Evolutionary conservation across 2,113 vertebrate genomes (phyloP).

Genomic region (Seriola quinqueradiata): DNA sequence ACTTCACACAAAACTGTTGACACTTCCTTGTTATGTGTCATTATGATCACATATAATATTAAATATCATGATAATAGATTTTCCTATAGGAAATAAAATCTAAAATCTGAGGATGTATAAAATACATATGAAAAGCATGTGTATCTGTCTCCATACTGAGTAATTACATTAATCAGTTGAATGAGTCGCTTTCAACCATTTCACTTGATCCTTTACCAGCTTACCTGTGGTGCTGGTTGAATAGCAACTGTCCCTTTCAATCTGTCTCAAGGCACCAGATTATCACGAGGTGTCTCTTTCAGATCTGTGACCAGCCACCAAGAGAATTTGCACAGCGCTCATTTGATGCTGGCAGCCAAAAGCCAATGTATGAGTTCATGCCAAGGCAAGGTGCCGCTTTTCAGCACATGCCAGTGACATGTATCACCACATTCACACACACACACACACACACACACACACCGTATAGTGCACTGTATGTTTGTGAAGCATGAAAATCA

Average conservation of each 20-base stretch:
- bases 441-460: no score
- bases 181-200: background rate
- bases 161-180: background rate
- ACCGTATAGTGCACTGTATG: background rate
- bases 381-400: conserved; percentile 53
- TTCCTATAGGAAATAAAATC: no score
- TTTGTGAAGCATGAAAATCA: conserved; percentile 15
- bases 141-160: no score
- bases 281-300: conserved; percentile 13
- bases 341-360: conserved; percentile 47
- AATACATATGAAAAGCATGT: background rate
- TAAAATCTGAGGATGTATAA: no score
- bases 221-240: background rate
- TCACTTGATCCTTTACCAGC: background rate
- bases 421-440: background rate
- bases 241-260: background rate
- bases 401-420: conserved; percentile 55
- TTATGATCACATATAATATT: no score
- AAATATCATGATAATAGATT: no score
- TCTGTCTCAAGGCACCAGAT: background rate
- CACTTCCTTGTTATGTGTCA: no score
- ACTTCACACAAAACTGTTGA: no score
- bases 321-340: conserved; percentile 31
- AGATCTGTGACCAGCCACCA: conserved; percentile 27
- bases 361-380: conserved; percentile 16